A percentile compares a stretch with the other conserved stretches of the same genome.
Conservation (phyloP, 1,140 invertebrate species). For the Contarinia nasturtii region DNA sequence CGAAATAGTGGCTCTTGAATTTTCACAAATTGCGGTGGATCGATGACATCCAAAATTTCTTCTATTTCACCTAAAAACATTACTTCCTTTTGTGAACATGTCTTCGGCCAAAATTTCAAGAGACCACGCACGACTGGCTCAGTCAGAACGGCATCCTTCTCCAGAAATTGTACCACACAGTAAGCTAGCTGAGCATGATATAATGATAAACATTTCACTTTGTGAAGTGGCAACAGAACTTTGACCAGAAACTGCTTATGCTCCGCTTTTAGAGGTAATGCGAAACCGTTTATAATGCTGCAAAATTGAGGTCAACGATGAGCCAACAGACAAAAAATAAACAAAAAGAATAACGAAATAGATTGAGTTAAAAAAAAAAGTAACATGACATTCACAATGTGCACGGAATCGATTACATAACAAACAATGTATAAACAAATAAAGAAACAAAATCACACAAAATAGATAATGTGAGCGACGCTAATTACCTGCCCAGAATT, state of each 20-base stretch:
- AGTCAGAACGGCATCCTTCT: slow-evolving; percentile 93
- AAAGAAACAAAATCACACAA: not conserved
- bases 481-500: slow-evolving; percentile 71
- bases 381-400: not conserved
- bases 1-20: slow-evolving; percentile 93
- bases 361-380: no score
- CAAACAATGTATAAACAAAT: not conserved
- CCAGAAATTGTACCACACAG: slow-evolving; percentile 98
- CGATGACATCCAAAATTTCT: slow-evolving; percentile 96
- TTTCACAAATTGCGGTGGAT: slow-evolving; percentile 94
- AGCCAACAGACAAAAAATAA: not conserved
- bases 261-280: slow-evolving; percentile 88
- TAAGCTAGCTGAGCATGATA: slow-evolving; percentile 96
- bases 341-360: not conserved
- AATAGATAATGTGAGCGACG: not conserved
- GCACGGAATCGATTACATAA: not conserved
- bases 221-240: slow-evolving; percentile 95
- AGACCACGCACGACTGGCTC: slow-evolving; percentile 90
- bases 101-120: slow-evolving; percentile 98
- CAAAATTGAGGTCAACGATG: slow-evolving; percentile 8
- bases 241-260: slow-evolving; percentile 97
- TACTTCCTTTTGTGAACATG: slow-evolving; percentile 97
- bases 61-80: slow-evolving; percentile 97
- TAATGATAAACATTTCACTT: slow-evolving; percentile 84
- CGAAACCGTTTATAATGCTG: slow-evolving; percentile 98